Percentiles rank a stretch among this genome's conserved stretches.
Conservation (phyloP, 2,797 vertebrate genomes). For the Molothrus aeneus region DNA sequence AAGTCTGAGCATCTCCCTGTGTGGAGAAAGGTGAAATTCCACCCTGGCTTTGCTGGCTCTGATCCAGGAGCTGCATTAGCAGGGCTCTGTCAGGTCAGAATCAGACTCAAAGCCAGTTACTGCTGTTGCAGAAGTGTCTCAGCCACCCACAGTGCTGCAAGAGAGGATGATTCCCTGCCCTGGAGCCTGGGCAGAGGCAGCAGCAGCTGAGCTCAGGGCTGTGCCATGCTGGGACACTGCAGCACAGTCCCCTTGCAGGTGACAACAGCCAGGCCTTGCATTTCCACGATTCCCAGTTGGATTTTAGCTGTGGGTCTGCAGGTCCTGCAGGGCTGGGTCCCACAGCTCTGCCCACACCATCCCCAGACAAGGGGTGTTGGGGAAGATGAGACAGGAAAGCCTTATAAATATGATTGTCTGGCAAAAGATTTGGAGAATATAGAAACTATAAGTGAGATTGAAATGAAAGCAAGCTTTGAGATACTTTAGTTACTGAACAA, state of each 20-base stretch:
- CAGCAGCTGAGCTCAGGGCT: background rate
- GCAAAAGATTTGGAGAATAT: no score
- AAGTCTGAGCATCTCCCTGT: background rate
- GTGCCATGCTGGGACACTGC: background rate
- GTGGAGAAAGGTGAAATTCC: constrained; percentile 17
- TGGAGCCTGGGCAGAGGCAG: background rate
- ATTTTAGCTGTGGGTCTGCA: background rate
- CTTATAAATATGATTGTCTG: no score
- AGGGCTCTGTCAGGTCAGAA: background rate
- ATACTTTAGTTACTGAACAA: no score
- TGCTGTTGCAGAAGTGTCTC: background rate
- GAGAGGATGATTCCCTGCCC: background rate
- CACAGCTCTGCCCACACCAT: background rate
- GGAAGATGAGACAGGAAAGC: no score
- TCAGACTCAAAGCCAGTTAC: background rate
- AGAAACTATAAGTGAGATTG: no score
- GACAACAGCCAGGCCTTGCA: background rate
- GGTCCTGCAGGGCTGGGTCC: background rate
- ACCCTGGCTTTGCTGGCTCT: background rate
- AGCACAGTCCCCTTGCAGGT: background rate
- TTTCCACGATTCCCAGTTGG: fast-evolving
- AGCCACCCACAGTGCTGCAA: background rate
- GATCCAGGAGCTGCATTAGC: background rate
- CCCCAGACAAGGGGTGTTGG: fast-evolving
- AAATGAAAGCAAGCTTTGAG: no score